These are phyloP conservation scores for Drosophila nr. perissopoda DNA, from an alignment of 2,888 invertebrate genomes.

Conservation along the genomic window DNA sequence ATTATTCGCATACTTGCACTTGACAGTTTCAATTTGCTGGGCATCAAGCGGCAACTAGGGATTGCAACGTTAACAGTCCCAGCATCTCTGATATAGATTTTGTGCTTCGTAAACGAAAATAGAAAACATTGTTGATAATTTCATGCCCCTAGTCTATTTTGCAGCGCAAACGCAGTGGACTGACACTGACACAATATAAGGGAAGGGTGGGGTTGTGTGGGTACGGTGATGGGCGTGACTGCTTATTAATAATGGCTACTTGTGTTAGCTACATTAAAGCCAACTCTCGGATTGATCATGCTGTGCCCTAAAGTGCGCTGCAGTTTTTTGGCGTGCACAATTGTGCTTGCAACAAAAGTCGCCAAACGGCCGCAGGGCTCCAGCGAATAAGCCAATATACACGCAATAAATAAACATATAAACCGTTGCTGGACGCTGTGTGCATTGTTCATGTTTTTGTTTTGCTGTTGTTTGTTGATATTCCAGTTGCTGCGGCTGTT, in stretches of 20 bases:
- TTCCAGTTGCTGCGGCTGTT: constrained; percentile 15
- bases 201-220: not conserved
- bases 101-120: constrained; percentile 6
- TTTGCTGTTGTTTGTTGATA: not conserved
- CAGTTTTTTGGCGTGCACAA: constrained; percentile 48
- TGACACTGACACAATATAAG: no score
- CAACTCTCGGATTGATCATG: constrained; percentile 1
- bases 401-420: constrained; percentile 30
- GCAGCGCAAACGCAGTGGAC: constrained; percentile 10
- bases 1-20: constrained; percentile 43
- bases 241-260: constrained; percentile 48
- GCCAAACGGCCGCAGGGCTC: constrained; percentile 38
- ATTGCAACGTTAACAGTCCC: constrained; percentile 58
- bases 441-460: constrained; percentile 28
- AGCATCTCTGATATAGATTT: constrained; percentile 26
- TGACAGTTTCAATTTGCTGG: constrained; percentile 78
- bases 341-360: constrained; percentile 49
- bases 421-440: constrained; percentile 40
- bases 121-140: constrained; percentile 13
- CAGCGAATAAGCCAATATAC: constrained; percentile 29
- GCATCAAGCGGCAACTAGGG: constrained; percentile 66
- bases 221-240: not conserved
- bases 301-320: constrained; percentile 23
- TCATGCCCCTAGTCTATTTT: constrained; percentile 36
- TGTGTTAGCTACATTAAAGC: constrained; percentile 33